A percentile compares a stretch with the other conserved stretches of the same genome.
phyloP scores from a whole-genome alignment of 1,140 invertebrate species.

The Dendrolimus kikuchii region DNA sequence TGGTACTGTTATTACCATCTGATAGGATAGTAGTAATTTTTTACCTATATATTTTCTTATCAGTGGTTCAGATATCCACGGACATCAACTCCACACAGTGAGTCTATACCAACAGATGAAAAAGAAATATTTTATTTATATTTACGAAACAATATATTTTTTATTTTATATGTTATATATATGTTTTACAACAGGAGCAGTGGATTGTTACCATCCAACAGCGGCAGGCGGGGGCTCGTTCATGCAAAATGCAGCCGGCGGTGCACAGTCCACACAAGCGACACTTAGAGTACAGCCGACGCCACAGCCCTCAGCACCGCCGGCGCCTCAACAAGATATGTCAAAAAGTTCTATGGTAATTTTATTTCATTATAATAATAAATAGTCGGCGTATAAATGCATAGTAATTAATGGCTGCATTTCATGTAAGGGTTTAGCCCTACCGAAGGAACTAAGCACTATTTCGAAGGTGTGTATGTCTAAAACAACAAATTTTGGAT shows the following conservation, averaged over 20 bases:
- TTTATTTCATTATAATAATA: neutral
- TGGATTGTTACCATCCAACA: constrained; percentile 52
- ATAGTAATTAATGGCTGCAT: too few relatives aligned
- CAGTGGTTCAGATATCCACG: constrained; percentile 55
- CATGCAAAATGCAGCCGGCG: constrained; percentile 34
- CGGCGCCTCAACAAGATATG: constrained; percentile 50
- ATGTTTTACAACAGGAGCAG: constrained; percentile 33
- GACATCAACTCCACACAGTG: constrained; percentile 65
- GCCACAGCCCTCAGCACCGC: constrained; percentile 52
- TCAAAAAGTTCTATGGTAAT: constrained; percentile 52
- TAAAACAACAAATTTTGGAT: too few relatives aligned
- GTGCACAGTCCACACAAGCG: constrained; percentile 31
- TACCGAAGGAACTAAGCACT: too few relatives aligned
- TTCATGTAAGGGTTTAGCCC: too few relatives aligned
- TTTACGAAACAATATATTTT: constrained; percentile 1
- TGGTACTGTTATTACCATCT: too few relatives aligned
- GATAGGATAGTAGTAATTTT: too few relatives aligned
- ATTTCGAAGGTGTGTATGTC: too few relatives aligned
- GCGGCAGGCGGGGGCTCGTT: constrained; percentile 36
- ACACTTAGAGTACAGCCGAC: constrained; percentile 38
- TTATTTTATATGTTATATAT: constrained; percentile 3
- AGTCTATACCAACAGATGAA: constrained; percentile 20
- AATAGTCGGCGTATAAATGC: too few relatives aligned
- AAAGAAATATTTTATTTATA: constrained; percentile 1
- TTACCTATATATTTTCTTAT: constrained; percentile 37